A percentile compares a stretch with the other conserved stretches of the same genome.
Evolutionary conservation across 2,797 vertebrate genomes (phyloP).

Genomic region (Mormyrus hasselquistii): DNA sequence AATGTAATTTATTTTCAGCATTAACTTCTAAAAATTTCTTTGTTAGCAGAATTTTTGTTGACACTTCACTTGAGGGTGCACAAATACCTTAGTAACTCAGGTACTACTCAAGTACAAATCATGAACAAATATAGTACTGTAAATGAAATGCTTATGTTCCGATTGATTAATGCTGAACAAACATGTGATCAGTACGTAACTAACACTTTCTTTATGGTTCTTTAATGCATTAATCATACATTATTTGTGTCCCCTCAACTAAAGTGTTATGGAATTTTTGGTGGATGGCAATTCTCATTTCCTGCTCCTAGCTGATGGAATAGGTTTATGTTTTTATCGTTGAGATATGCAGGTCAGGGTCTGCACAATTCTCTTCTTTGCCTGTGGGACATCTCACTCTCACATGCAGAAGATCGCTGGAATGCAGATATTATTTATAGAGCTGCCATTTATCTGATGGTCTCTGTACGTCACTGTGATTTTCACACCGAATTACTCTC

Average conservation of each 20-base stretch:
- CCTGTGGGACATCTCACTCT: constrained; percentile 6
- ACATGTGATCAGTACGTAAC: neutral
- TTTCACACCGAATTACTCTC: neutral
- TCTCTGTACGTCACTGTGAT: neutral
- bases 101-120: neutral
- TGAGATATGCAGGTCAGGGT: neutral
- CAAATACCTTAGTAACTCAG: neutral
- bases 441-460: constrained; percentile 5
- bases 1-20: neutral
- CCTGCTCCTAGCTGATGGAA: neutral
- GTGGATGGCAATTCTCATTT: neutral
- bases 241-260: neutral
- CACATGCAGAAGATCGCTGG: constrained; percentile 4
- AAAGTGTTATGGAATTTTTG: neutral
- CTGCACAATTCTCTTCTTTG: neutral
- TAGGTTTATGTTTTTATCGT: neutral
- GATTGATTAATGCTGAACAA: neutral
- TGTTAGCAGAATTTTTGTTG: neutral
- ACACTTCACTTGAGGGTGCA: neutral
- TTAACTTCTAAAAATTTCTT: neutral
- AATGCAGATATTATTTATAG: constrained; percentile 12
- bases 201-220: neutral
- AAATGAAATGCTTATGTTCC: neutral
- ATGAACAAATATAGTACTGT: neutral
- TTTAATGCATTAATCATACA: neutral